A percentile compares a stretch with the other conserved stretches of the same genome.
These are phyloP conservation scores for Drosophila meridionalis DNA, from an alignment of 2,888 invertebrate genomes.

Conservation along the genomic window DNA sequence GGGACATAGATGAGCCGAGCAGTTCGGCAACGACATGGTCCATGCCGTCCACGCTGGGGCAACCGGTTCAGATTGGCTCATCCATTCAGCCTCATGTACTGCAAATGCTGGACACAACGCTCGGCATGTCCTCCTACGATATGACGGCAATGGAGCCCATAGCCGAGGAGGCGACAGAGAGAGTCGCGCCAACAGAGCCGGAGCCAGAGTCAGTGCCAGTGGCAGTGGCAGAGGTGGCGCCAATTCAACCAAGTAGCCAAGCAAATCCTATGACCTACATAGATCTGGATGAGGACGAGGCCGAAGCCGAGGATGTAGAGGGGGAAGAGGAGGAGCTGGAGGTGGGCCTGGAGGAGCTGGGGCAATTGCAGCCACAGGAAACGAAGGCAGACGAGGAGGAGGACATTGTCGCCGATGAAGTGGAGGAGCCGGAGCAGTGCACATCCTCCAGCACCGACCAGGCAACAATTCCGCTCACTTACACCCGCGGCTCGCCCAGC, in stretches of 20 bases:
- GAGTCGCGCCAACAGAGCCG: not conserved
- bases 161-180: not conserved
- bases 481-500: slow-evolving; percentile 28
- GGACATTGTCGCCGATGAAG: not conserved
- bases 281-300: slow-evolving; percentile 2
- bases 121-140: slow-evolving; percentile 82
- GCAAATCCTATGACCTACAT: not conserved
- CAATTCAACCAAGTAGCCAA: not conserved
- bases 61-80: not conserved
- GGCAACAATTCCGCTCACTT: not conserved
- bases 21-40: slow-evolving; percentile 9
- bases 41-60: not conserved
- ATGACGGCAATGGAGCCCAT: slow-evolving; percentile 46
- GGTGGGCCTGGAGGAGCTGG: not conserved
- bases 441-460: slow-evolving; percentile 5
- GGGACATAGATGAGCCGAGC: slow-evolving; percentile 59
- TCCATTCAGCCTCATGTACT: not conserved
- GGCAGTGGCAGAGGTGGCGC: too few relatives aligned
- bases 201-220: not conserved
- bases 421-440: not conserved
- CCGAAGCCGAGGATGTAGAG: not conserved
- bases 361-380: not conserved
- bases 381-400: not conserved
- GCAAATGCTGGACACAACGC: slow-evolving; percentile 75
- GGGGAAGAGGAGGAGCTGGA: not conserved